These are phyloP conservation scores for Menidia menidia DNA, from an alignment of 2,797 vertebrate species.

Conservation along the genomic window DNA sequence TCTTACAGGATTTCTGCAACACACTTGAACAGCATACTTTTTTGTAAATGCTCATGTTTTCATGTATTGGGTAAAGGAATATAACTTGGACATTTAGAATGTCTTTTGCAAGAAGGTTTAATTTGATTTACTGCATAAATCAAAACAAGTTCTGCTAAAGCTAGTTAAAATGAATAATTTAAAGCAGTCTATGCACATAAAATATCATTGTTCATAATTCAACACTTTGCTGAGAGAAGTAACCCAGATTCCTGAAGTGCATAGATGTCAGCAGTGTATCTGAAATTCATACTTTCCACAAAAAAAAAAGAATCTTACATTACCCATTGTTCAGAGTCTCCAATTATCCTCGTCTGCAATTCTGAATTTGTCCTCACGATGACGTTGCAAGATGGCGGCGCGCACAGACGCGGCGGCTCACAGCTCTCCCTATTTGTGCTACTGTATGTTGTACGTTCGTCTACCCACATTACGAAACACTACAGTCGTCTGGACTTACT, in stretches of 20 bases:
- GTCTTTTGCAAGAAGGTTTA: constrained; percentile 12
- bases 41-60: not conserved
- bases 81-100: not conserved
- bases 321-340: too few species aligned
- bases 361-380: too few species aligned
- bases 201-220: constrained; percentile 51
- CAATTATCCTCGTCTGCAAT: too few species aligned
- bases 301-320: too few species aligned
- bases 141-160: constrained; percentile 25
- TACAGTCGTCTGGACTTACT: too few species aligned
- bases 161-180: constrained; percentile 53
- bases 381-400: too few species aligned
- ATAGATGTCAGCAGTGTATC: not conserved
- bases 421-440: too few species aligned
- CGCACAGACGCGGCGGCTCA: too few species aligned
- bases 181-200: constrained; percentile 35
- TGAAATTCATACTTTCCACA: too few species aligned
- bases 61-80: too few species aligned
- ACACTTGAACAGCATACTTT: not conserved
- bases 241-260: constrained; percentile 36
- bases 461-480: too few species aligned
- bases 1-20: not conserved
- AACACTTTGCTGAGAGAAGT: constrained; percentile 32
- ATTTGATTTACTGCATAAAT: constrained; percentile 14
- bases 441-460: too few species aligned